A percentile compares a stretch with the other conserved stretches of the same genome.
Conservation (phyloP, 2,888 invertebrate genomes). For the Andrena hattorfiana region DNA sequence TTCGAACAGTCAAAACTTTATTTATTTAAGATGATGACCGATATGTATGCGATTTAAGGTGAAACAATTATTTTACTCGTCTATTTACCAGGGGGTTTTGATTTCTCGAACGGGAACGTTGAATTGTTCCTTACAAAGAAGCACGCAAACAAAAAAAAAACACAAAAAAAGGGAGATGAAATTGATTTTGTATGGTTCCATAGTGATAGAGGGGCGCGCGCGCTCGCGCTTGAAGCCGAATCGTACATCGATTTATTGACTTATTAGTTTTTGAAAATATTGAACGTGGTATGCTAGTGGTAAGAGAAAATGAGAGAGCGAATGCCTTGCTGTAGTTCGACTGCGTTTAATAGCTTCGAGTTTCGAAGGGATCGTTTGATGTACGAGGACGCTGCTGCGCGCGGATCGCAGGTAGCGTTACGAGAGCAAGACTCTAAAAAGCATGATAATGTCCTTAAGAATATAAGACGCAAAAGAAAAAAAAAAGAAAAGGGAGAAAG, state of each 20-base stretch:
- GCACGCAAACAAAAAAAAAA: not conserved
- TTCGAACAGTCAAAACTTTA: slow-evolving; percentile 72
- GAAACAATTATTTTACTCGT: slow-evolving; percentile 74
- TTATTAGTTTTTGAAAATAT: slow-evolving; percentile 57
- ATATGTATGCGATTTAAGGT: slow-evolving; percentile 57
- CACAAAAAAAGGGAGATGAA: slow-evolving; percentile 9
- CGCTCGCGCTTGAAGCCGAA: slow-evolving; percentile 45
- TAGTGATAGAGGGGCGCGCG: slow-evolving; percentile 32
- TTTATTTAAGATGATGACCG: slow-evolving; percentile 71
- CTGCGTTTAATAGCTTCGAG: slow-evolving; percentile 54
- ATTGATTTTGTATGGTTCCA: slow-evolving; percentile 58
- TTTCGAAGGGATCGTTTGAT: slow-evolving; percentile 57
- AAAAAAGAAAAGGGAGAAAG: slow-evolving; percentile 38
- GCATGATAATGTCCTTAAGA: slow-evolving; percentile 66
- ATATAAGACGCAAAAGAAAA: slow-evolving; percentile 64
- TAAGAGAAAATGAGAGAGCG: slow-evolving; percentile 54
- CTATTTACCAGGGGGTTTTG: slow-evolving; percentile 74
- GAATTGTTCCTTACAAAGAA: slow-evolving; percentile 33
- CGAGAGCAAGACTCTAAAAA: slow-evolving; percentile 60
- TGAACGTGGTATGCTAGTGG: slow-evolving; percentile 56
- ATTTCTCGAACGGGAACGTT: slow-evolving; percentile 65
- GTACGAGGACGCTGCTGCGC: slow-evolving; percentile 60
- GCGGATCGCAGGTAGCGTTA: slow-evolving; percentile 46
- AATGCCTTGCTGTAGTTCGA: slow-evolving; percentile 57
- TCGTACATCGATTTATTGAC: slow-evolving; percentile 62